These are phyloP conservation scores for Diadromus collaris DNA, from an alignment of 2,888 invertebrate species.

Conservation along the genomic window DNA sequence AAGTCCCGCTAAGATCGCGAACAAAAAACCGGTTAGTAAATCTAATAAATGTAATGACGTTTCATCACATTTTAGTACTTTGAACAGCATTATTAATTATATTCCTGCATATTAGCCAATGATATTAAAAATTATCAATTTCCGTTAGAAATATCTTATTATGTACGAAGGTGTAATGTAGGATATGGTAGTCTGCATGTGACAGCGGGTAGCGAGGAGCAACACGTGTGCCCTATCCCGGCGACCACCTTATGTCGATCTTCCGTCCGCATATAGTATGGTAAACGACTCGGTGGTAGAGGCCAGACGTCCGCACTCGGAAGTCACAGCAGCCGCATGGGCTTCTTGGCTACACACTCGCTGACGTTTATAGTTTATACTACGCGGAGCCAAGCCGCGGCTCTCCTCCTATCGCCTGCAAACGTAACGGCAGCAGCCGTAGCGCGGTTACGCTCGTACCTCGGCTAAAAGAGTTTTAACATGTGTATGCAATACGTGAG, in stretches of 20 bases:
- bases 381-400: conserved; percentile 25
- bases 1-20: no score
- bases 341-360: conserved; percentile 21
- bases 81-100: not conserved
- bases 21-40: not conserved
- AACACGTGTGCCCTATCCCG: conserved; percentile 38
- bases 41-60: not conserved
- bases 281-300: conserved; percentile 25
- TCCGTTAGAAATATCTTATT: not conserved
- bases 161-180: conserved; percentile 2
- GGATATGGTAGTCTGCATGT: not conserved
- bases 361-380: conserved; percentile 42
- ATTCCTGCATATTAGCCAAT: not conserved
- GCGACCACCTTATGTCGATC: conserved; percentile 47
- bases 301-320: conserved; percentile 44
- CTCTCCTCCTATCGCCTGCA: conserved; percentile 6
- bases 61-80: not conserved
- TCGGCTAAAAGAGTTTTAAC: conserved; percentile 15
- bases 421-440: conserved; percentile 3
- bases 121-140: not conserved
- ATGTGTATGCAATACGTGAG: conserved; percentile 18
- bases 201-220: not conserved
- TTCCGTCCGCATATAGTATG: conserved; percentile 27
- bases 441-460: not conserved
- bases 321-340: conserved; percentile 29